These are phyloP conservation scores for Gerris buenoi DNA, from an alignment of 1,140 invertebrate genomes.

Conservation along the genomic window DNA sequence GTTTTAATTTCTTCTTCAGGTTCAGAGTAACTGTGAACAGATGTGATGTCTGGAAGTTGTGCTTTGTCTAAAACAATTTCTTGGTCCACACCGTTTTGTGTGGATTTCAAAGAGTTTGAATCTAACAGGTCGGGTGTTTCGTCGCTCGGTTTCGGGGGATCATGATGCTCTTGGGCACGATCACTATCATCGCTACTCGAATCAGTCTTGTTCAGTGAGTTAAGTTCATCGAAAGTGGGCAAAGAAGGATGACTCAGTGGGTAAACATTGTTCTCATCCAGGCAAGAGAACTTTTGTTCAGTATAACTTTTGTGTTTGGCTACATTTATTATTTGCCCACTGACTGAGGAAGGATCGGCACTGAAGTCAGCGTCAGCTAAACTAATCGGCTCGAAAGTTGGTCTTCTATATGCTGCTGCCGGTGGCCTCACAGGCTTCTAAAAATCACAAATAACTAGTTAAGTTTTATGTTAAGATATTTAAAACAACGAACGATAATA, in stretches of 20 bases:
- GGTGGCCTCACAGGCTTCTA: slow-evolving; percentile 16
- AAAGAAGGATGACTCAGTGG: too few species aligned
- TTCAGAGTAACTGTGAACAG: neutral
- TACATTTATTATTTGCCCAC: neutral
- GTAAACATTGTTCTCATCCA: neutral
- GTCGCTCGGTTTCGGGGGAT: too few species aligned
- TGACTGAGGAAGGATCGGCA: slow-evolving; percentile 16
- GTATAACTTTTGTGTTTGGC: neutral
- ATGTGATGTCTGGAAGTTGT: slow-evolving; percentile 19
- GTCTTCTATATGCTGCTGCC: slow-evolving; percentile 22
- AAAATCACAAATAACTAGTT: too few species aligned
- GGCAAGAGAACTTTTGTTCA: neutral
- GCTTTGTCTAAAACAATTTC: slow-evolving; percentile 3
- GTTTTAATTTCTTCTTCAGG: neutral
- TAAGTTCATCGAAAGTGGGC: too few species aligned
- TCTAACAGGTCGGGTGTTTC: slow-evolving; percentile 18
- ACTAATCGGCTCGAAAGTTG: slow-evolving; percentile 27
- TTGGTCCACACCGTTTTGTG: neutral
- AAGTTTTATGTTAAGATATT: too few species aligned
- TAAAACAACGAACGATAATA: too few species aligned
- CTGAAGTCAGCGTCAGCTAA: slow-evolving; percentile 28
- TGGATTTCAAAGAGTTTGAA: slow-evolving; percentile 9
- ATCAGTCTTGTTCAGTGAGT: neutral
- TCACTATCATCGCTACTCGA: slow-evolving; percentile 7
- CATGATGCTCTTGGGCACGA: neutral